phyloP scores from a whole-genome alignment of 2,113 vertebrate genomes.

The Corydoras maculifer region DNA sequence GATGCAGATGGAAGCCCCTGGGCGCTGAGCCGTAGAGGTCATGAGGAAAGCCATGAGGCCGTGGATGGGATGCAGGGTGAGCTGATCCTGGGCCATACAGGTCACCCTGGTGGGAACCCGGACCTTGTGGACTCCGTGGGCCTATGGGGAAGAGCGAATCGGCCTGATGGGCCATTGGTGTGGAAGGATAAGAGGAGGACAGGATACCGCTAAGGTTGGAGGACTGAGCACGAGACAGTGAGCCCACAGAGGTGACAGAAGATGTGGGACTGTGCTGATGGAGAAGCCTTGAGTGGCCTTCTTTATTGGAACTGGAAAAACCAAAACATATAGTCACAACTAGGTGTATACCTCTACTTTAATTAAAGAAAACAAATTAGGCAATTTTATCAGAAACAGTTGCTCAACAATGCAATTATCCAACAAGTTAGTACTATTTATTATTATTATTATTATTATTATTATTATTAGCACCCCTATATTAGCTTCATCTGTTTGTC shows the following conservation, averaged over 20 bases:
- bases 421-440: too few species aligned
- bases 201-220: constrained; percentile 76
- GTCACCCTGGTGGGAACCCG: constrained; percentile 65
- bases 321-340: too few species aligned
- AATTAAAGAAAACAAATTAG: too few species aligned
- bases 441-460: too few species aligned
- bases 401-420: too few species aligned
- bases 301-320: constrained; percentile 78
- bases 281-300: constrained; percentile 61
- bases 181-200: constrained; percentile 61
- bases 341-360: too few species aligned
- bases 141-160: constrained; percentile 60
- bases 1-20: constrained; percentile 75
- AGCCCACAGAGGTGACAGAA: constrained; percentile 86
- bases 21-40: constrained; percentile 74
- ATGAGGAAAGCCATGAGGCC: constrained; percentile 65
- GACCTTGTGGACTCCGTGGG: constrained; percentile 64
- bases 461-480: too few species aligned
- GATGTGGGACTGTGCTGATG: constrained; percentile 94
- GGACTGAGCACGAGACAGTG: constrained; percentile 84
- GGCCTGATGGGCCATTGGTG: constrained; percentile 51
- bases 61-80: constrained; percentile 54
- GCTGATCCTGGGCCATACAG: constrained; percentile 55
- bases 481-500: too few species aligned
- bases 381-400: too few species aligned